Evolutionary conservation across 2,888 invertebrate species (phyloP).

Genomic region (Morpho achilles): DNA sequence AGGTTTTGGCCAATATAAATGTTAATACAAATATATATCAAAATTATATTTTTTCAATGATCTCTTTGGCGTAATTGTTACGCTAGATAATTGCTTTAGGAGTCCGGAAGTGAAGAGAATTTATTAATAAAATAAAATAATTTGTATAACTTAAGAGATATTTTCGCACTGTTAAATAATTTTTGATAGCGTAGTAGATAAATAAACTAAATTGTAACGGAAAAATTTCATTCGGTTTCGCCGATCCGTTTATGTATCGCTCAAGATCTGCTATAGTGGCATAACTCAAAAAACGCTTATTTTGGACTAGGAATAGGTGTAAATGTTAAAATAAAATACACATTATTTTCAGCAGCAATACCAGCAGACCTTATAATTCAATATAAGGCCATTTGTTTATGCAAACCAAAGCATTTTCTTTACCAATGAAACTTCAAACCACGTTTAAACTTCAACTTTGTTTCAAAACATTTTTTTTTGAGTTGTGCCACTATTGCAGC

Average conservation of each 20-base stretch:
- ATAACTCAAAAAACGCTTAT: no score
- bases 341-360: no score
- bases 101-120: constrained; percentile 76
- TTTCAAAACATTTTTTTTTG: no score
- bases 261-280: no score
- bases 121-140: constrained; percentile 57
- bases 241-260: not conserved
- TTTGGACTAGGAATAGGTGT: no score
- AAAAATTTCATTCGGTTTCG: constrained; percentile 22
- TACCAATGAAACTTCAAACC: no score
- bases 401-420: no score
- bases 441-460: no score
- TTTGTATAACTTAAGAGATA: constrained; percentile 67
- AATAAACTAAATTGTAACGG: constrained; percentile 1
- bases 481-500: no score
- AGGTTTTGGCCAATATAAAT: constrained; percentile 72
- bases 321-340: no score
- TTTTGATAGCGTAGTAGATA: constrained; percentile 45
- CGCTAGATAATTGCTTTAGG: constrained; percentile 73
- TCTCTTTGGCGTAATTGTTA: constrained; percentile 69
- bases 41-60: constrained; percentile 77
- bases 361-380: no score
- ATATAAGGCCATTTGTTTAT: no score
- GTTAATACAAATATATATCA: constrained; percentile 56
- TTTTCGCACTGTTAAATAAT: constrained; percentile 76